These are phyloP conservation scores for Spinus olivaceus DNA, from an alignment of 2,797 vertebrate species.

Conservation along the genomic window DNA sequence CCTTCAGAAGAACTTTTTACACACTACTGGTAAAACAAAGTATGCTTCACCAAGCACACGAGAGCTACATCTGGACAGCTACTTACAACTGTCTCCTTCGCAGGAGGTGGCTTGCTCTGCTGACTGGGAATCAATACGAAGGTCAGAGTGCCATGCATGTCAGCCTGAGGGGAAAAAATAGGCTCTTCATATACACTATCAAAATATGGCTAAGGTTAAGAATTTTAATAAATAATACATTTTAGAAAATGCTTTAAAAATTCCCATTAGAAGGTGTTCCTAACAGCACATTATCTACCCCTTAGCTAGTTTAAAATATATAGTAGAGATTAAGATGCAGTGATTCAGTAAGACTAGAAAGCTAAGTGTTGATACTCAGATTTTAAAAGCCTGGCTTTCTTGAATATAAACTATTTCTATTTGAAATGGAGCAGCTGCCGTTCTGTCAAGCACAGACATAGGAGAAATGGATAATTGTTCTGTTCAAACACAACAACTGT, in stretches of 20 bases:
- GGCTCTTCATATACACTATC: neutral
- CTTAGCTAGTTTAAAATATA: neutral
- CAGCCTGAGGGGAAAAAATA: slow-evolving; percentile 81
- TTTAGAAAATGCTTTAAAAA: neutral
- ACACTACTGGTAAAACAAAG: neutral
- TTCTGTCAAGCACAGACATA: neutral
- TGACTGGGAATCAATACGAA: slow-evolving; percentile 93
- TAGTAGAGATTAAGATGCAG: neutral
- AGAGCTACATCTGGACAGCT: neutral
- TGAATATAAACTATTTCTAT: neutral
- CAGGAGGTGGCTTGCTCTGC: slow-evolving; percentile 85
- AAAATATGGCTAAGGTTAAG: neutral
- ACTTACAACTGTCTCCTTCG: slow-evolving; percentile 94
- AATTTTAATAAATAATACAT: neutral
- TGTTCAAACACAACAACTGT: neutral
- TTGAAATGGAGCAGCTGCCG: neutral
- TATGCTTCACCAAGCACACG: neutral
- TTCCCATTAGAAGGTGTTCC: neutral
- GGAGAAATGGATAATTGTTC: neutral
- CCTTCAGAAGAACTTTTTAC: neutral
- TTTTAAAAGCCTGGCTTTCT: neutral
- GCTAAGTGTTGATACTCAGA: neutral
- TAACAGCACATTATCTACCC: neutral
- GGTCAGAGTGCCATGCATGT: slow-evolving; percentile 96
- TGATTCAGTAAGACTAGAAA: neutral